These are phyloP conservation scores for Rhinatrema bivittatum DNA, from an alignment of 2,797 vertebrate species.

Conservation along the genomic window DNA sequence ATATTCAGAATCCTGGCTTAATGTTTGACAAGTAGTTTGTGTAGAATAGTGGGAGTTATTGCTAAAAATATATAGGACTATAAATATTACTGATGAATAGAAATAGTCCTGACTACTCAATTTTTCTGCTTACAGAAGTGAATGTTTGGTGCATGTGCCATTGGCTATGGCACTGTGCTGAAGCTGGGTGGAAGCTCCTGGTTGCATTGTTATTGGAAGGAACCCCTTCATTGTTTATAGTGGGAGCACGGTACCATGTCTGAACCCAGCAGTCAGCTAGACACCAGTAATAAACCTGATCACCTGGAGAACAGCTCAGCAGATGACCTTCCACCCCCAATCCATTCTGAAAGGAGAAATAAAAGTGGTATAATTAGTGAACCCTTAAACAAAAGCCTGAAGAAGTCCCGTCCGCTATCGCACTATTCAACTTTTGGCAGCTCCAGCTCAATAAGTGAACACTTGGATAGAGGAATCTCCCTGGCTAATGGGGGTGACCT, in stretches of 20 bases:
- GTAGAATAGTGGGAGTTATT: too few species aligned
- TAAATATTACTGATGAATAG: too few species aligned
- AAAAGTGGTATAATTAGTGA: conserved; percentile 92
- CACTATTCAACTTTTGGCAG: conserved; percentile 85
- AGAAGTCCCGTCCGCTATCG: conserved; percentile 87
- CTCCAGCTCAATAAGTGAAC: conserved; percentile 74
- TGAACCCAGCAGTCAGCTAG: conserved; percentile 66
- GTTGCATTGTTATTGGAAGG: neutral
- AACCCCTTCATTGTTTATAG: conserved; percentile 8
- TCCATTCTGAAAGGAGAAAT: conserved; percentile 79
- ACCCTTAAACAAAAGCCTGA: conserved; percentile 92
- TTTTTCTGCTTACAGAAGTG: conserved; percentile 42
- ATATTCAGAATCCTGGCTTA: too few species aligned
- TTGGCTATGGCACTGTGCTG: conserved; percentile 49
- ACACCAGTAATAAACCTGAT: conserved; percentile 56
- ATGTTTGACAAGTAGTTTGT: too few species aligned
- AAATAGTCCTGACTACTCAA: conserved; percentile 26
- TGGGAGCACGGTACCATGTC: conserved; percentile 86
- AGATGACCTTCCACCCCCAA: conserved; percentile 67
- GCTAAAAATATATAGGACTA: conserved; percentile 35
- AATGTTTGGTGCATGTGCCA: conserved; percentile 30
- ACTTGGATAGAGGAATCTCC: conserved; percentile 70
- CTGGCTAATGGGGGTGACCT: conserved; percentile 68
- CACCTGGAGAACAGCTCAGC: conserved; percentile 69
- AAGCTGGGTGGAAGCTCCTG: conserved; percentile 25